Evolutionary conservation across 1,140 invertebrate species (phyloP).

Genomic region (Batillaria attramentaria): DNA sequence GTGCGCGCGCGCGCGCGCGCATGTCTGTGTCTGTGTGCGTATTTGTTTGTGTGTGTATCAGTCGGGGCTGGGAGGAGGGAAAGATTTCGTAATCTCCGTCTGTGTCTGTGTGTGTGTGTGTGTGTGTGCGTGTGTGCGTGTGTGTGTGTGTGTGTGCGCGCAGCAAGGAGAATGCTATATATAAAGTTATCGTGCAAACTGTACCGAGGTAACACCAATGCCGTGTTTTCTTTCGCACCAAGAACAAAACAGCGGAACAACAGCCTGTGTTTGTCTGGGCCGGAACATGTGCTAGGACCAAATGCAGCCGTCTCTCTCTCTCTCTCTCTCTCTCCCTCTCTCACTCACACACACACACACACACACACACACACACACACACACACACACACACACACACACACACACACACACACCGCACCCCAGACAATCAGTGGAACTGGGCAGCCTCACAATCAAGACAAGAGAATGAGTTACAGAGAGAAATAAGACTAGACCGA

Average conservation of each 20-base stretch:
- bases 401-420: neutral
- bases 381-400: neutral
- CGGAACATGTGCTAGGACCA: too few species aligned
- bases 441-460: neutral
- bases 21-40: neutral
- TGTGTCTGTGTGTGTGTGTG: constrained; percentile 2
- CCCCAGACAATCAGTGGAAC: neutral
- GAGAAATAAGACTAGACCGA: too few species aligned
- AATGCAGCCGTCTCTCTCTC: neutral
- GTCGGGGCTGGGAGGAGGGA: too few species aligned
- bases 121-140: constrained; percentile 4
- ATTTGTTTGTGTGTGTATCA: too few species aligned
- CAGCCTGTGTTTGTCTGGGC: too few species aligned
- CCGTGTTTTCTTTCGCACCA: too few species aligned
- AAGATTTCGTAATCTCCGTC: too few species aligned
- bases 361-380: neutral
- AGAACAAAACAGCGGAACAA: too few species aligned
- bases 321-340: neutral
- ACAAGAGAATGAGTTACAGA: too few species aligned
- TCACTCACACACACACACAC: neutral
- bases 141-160: neutral
- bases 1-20: neutral
- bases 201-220: too few species aligned
- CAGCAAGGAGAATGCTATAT: neutral
- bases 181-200: too few species aligned